Base-by-base conservation (phyloP, 2,888 invertebrate genomes). In the Choreutis nemorana region DNA sequence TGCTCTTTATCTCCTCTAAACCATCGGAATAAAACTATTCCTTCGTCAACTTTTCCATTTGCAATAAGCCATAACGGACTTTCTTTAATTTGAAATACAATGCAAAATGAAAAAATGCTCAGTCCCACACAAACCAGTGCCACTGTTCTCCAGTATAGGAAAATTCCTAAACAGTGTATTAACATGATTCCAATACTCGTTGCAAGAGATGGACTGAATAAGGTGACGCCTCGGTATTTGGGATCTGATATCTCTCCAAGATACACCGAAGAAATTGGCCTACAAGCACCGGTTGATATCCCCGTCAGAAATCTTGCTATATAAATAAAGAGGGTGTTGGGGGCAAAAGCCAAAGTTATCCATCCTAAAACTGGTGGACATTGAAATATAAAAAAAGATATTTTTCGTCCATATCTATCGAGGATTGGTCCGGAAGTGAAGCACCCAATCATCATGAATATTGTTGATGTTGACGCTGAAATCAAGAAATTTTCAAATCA, bases 1-100 rank as follows among this genome's bases (percentile, higher is more conserved):
- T 23, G 34, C 1, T 52, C 51, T 2, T 40, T 45, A 3, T 41
- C 43, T 1, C 63, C 64, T 33, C 65, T 51, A 23, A 58, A 64
- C 39, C 41, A 36, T 39, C 37, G 48, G 20, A 51, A 66, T 2
- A 48, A 36, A 14, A 47, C 34, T 4, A 45, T 39, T 1, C 63
- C 66, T 36, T 51, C 44, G 2, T 55, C 44, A 1, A 32, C 40
- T 32, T 41, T 55, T 1, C 57, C 60, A 40, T 60, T 60, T 2
- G 48, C 39, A 13, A 65, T 44, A 14, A 65, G 33, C 66, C 66
- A 66, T 3, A 63, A 26, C 1, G 66, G 66, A 14, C 63, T 65
- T 41, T 66, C 65, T 45, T 55, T 55, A 16, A 63, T 34, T 28
- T 45, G 42, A 3, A 58, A 2, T 1, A 59, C 22, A 7, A 53